Base-by-base conservation (phyloP, 2,113 vertebrate species). In the Heloderma charlesbogerti region DNA sequence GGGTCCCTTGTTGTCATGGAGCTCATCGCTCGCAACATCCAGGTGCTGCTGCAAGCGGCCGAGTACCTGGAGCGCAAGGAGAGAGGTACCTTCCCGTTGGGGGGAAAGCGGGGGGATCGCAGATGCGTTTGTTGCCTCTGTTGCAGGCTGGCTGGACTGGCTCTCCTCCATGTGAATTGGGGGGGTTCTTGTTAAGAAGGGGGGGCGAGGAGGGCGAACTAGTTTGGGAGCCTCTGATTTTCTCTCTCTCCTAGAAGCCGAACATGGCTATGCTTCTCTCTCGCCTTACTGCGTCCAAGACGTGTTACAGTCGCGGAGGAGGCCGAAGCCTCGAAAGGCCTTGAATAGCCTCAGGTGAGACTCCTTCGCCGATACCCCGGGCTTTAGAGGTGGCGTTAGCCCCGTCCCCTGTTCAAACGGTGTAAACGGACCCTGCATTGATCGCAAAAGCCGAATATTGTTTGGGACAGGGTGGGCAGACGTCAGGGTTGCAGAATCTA, bases 241-340 rank as follows among this genome's bases (percentile, higher is more conserved):
- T 92, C 83, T 83, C 86, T 34, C 93, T 91, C 48, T 69, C n/a
- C 43, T 97, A 98, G 98, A 98, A 93, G 98, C 98, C 3, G 99
- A 99, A 94, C 99, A 99, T 86, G 98, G 99, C 0, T 99, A 99
- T 57, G 99, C 99, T 18, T 98, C 98, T 5, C 92, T 97, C 13
- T 96, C 94, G 75, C 98, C 98, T 6, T 96, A 97, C 88, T 96
- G 94, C 92, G 95, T 96, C 60, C 95, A 96, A 40, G 94, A 88
- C 60, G 86, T 94, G 0, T 93, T 95, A 0, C 97, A 97, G 51
- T 97, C 97, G 93, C 97, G 95, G 89, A 98, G 93, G 94, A 98
- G 97, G 92, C 97, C 95, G 75, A 98, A 97, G 92, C 94, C 92
- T 92, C 98, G 97, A 89, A 98, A 97, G 77, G 94, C 96, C 79